phyloP scores from a whole-genome alignment of 37 sponge, comb jelly and placozoan genomes.

The Tethya wilhelma region DNA sequence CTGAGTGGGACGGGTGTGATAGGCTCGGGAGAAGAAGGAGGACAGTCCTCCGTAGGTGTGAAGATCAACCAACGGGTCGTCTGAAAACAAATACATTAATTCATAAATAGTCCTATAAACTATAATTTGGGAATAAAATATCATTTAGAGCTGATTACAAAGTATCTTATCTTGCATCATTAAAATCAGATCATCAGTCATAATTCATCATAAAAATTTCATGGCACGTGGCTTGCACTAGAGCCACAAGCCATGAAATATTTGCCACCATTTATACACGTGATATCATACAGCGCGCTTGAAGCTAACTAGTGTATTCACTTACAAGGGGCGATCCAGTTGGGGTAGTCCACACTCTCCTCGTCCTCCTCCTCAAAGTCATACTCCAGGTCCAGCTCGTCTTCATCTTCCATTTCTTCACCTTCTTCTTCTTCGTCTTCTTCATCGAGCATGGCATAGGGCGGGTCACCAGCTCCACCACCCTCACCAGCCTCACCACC shows the following conservation, averaged over 20 bases:
- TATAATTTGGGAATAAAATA: too few species aligned
- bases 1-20: slow-evolving; percentile 47
- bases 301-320: too few species aligned
- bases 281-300: too few species aligned
- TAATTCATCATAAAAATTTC: too few species aligned
- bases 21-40: slow-evolving; percentile 46
- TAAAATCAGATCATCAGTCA: too few species aligned
- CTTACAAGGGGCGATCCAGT: slow-evolving; percentile 7
- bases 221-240: too few species aligned
- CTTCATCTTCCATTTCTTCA: slow-evolving; percentile 61
- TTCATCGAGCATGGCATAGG: slow-evolving; percentile 24
- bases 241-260: too few species aligned
- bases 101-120: neutral
- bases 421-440: slow-evolving; percentile 68
- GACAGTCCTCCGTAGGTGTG: neutral
- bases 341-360: slow-evolving; percentile 48
- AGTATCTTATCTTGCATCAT: too few species aligned
- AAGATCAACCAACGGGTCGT: slow-evolving; percentile 21
- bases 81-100: slow-evolving; percentile 6
- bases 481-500: slow-evolving; percentile 49
- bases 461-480: slow-evolving; percentile 37
- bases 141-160: too few species aligned
- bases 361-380: slow-evolving; percentile 78
- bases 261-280: too few species aligned
- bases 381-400: slow-evolving; percentile 64